Evolutionary conservation across 2,113 vertebrate genomes (phyloP), one percentile per base, ranked within the genome.

Genomic region (Orientallactaga bullata): DNA sequence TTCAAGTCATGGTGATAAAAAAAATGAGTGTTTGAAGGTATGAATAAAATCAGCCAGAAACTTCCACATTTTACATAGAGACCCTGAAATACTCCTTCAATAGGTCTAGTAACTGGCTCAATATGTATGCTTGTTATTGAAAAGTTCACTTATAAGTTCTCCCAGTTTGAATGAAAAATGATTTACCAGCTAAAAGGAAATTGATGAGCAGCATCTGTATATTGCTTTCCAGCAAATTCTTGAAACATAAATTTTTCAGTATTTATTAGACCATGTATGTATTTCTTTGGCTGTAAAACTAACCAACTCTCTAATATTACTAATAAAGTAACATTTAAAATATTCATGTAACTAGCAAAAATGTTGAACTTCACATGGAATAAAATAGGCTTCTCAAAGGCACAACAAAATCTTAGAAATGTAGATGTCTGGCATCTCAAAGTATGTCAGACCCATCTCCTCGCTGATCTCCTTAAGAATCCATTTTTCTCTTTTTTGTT

Each of bases 121-220:
- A 10, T 1, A 76, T 39, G 21, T 78, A 94, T 71, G 77, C 47
- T 93, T 88, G 94, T 90, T 68, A 76, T 30, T 88, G 60, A 83
- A 71, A 88, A 28, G 13, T 84, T 90, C 5, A 47, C 86, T 94
- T 89, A 82, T 78, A 92, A 88, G 63, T 16, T 74, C 60, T 91
- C 94, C 81, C 30, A 88, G 13, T 85, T 85, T 74, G 28, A 90
- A 88, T 94, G 76, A 88, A 80, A 95, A 66, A 58, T 9, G 89
- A 82, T 51, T 35, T 93, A 76, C 69, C 28, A 85, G 65, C 68
- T 88, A 82, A 65, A 78, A 79, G n/a, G 30, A 92, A 37, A 71
- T 72, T 74, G 13, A 77, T 73, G 32, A 92, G 2, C 37, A 80
- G 37, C 66, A 5, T 26, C 47, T 85, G 23, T 35, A 84, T 89